Base-by-base conservation (phyloP, 2,888 invertebrate species). In the Protodeltote pygarga region DNA sequence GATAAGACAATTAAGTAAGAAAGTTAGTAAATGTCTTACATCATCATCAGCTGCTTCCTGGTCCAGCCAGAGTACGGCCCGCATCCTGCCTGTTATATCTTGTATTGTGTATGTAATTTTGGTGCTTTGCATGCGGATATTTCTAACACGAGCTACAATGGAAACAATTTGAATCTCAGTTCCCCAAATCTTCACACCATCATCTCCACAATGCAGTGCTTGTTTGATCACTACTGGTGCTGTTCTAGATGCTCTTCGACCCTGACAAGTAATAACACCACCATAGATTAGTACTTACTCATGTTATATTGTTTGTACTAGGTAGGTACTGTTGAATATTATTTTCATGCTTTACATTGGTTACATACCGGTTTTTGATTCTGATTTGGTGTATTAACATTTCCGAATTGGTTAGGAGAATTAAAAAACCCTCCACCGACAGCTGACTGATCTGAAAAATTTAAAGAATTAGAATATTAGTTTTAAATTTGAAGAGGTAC, bases 31-130 rank as follows among this genome's bases (percentile, higher is more conserved):
- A n/a, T n/a, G n/a, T n/a, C 67, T 69, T 77, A 90, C 92, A 79
- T 91, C 92, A 70, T 91, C 91, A 71, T 90, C 90, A 83, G 90
- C 88, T 15, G 88, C 79, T 46, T 92, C 92, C 61, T 90, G 89
- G 57, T 92, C 92, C 35, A 91, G 63, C 92, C 92, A 92, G 11
- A 92, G 67, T 10, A 92, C 89, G 39, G 92, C 91, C 61, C 82
- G 77, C 92, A 92, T 92, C 49, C 89, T 81, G 0, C 92, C 92
- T 1, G 92, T 92, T 14, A 92, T 91, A 59, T 92, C 92, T 71
- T 92, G 91, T 55, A 92, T 86, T 25, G 89, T 92, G 46, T 92
- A 92, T 24, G 90, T 91, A 13, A 92, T 92, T 75, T 92, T 92
- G 1, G 89, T 90, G 62, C 92, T 92, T 52, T 92, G 92, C 67